Base-by-base conservation (phyloP, 30 jellyfish, hydroid and myxozoan species). In the Cassiopea andromeda region DNA sequence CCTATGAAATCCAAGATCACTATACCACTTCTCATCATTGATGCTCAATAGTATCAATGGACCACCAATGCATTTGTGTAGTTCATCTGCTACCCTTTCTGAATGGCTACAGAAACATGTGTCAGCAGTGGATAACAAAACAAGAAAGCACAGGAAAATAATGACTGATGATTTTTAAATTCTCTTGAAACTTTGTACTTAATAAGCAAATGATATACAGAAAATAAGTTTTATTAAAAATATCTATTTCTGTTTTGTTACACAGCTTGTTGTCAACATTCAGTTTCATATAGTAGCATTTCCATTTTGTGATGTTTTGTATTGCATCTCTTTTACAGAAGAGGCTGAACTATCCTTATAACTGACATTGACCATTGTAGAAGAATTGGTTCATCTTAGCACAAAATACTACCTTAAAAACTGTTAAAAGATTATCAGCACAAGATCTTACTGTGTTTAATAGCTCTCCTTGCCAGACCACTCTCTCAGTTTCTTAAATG, bases 21-120 rank as follows among this genome's bases (percentile, higher is more conserved):
- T 43, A 75, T 78, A 27, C 7, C 88, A 46, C 60, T 3, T 75
- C 59, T 78, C 88, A 18, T 78, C 88, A 78, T 75, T 78, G 60
- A 78, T 78, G 60, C 59, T 78, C 78, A n/a, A 8, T n/a, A 57
- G 88, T 54, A 78, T 78, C 60, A 78, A 78, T 43, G 77, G 88
- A 45, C 77, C 80, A 19, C 77, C 48, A 45, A 18, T 57, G 47
- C 45, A 78, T 18, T 45, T 45, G 88, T 48, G 84, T 7, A 27
- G 19, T n/a, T 44, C 84, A 75, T 15, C 45, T 16, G 48, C 43
- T 27, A 6, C 84, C 38, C 45, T 45, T n/a, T 75, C 84, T 27
- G 48, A 75, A 48, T 27, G 84, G 84, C 84, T 75, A 16, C 75
- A 57, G 79, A 78, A 78, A 19, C 85, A 78, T 46, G 44, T 14